Conservation (phyloP, 1,140 invertebrate species). For the Carposina sasakii region DNA sequence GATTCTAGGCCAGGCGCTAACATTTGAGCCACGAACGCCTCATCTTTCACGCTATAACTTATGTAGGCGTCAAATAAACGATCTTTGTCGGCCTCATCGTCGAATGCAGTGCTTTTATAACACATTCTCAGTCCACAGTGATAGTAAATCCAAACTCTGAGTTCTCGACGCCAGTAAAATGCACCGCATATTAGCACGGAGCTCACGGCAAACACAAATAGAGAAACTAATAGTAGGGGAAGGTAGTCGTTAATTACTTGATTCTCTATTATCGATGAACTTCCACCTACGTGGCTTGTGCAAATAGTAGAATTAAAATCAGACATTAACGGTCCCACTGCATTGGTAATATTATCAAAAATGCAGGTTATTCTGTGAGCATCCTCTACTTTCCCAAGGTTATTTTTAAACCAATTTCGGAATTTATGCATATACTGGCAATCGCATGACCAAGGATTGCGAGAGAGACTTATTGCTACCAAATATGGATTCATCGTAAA, state of each 20-base stretch:
- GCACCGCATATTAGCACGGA: conserved; percentile 81
- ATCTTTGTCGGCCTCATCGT: conserved; percentile 84
- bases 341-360: conserved; percentile 78
- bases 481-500: conserved; percentile 83
- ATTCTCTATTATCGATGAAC: conserved; percentile 80
- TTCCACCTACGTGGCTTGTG: conserved; percentile 76
- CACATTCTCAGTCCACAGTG: conserved; percentile 88
- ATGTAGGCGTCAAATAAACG: conserved; percentile 93
- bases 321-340: conserved; percentile 74
- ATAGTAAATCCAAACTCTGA: conserved; percentile 90
- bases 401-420: conserved; percentile 82
- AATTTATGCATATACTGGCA: conserved; percentile 86
- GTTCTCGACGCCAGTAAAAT: conserved; percentile 86
- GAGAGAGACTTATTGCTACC: conserved; percentile 83
- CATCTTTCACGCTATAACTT: conserved; percentile 92
- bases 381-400: conserved; percentile 83
- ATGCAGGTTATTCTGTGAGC: conserved; percentile 79
- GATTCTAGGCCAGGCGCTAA: conserved; percentile 87
- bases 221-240: conserved; percentile 82
- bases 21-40: conserved; percentile 89
- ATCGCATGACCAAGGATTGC: conserved; percentile 93
- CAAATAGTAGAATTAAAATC: conserved; percentile 81
- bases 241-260: conserved; percentile 86
- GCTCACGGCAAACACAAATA: conserved; percentile 81
- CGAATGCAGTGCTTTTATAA: conserved; percentile 84